Evolutionary conservation across 2,113 vertebrate species (phyloP).

Genomic region (Hydrolagus affinis): DNA sequence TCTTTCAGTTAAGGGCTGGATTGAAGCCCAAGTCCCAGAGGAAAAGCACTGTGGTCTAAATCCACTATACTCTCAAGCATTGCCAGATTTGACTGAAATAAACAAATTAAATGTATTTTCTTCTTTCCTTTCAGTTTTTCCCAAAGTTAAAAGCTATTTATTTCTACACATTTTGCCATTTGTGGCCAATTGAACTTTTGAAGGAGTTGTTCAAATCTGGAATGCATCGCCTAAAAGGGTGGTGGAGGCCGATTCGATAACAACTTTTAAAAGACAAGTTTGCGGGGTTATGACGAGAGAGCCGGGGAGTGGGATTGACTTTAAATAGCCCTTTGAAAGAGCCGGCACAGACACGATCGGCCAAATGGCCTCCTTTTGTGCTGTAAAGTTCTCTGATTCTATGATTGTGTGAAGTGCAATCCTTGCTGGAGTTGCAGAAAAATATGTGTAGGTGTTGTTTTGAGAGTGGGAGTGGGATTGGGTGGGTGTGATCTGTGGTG

Average conservation of each 20-base stretch:
- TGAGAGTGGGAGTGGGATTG: background rate
- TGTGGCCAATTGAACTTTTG: background rate
- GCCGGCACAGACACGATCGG: no score
- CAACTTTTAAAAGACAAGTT: no score
- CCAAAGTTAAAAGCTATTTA: background rate
- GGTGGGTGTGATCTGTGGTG: no score
- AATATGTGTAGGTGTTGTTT: background rate
- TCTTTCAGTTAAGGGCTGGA: background rate
- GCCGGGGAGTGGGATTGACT: no score
- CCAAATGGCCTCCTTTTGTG: no score
- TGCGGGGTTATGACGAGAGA: no score
- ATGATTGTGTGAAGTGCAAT: background rate
- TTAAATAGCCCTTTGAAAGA: no score
- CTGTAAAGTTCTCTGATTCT: no score
- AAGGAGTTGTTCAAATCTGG: no score
- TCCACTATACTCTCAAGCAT: background rate
- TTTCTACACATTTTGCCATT: background rate
- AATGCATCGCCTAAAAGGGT: no score
- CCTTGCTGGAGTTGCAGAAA: background rate
- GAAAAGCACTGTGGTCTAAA: background rate
- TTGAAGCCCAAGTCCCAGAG: background rate
- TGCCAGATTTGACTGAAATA: background rate
- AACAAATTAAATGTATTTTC: background rate
- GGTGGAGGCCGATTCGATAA: no score
- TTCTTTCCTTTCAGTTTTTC: background rate